Evolutionary conservation across 2,888 invertebrate genomes (phyloP), one percentile per base, ranked within the genome.

Genomic region (Galeopsomyia nigrocyanea): DNA sequence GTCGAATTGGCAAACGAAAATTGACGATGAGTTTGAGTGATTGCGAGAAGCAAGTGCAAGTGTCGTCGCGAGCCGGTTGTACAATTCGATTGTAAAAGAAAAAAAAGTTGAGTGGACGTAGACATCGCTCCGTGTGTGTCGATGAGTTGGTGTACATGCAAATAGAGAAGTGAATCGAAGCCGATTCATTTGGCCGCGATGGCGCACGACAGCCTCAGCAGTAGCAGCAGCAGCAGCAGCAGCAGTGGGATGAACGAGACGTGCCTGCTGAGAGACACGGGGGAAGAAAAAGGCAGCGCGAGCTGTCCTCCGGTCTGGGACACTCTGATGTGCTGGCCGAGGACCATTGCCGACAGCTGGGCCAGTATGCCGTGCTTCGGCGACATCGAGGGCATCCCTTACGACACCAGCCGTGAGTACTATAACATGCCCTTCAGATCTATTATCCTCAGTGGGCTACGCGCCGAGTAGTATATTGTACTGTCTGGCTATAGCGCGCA

Each of bases 351-450:
- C 75, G 92, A 92, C 76, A 90, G 91, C 0, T 85, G 90, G 63
- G 93, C 94, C 1, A 88, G 91, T 31, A 90, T 95, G 77, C 91
- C 92, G 61, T 96, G 96, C 85, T 94, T 96, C 82, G 90, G 91
- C 60, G 92, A 94, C 81, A 88, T 96, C 71, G 90, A 92, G 78
- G 94, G 94, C 73, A 90, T 95, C 71, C 90, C 89, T 78, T 95
- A 95, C 82, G 95, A 96, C 83, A 91, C 91, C 76, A 91, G 93
- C 83, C 92, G 96, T 96, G 88, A 95, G 95, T 94, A 76, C 39
- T 66, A n/a, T 63, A 50, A 19, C 61, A 19, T 16, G 39, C 6
- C 19, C 47, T 47, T 14, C 14, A n/a, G n/a, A n/a, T 31, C 31
- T 31, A 31, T 31, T 31, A 3, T 31, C 31, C n/a, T n/a, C n/a